Conservation (phyloP, 2,888 invertebrate genomes). For the Rugalucina vietnamica region DNA sequence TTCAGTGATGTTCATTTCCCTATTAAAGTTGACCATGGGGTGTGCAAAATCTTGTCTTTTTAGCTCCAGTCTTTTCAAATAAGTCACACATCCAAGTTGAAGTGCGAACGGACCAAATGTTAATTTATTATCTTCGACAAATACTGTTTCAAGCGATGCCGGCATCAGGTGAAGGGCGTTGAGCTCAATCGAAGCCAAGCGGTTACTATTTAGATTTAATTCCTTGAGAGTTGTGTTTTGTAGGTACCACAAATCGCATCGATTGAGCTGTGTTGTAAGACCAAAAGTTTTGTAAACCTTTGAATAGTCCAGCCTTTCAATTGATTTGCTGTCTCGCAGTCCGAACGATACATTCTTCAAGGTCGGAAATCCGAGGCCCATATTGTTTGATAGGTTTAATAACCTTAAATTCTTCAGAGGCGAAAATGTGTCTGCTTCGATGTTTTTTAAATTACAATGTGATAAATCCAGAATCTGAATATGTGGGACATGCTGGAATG, state of each 20-base stretch:
- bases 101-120: slow-evolving; percentile 43
- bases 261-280: slow-evolving; percentile 10
- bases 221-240: slow-evolving; percentile 43
- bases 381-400: slow-evolving; percentile 46
- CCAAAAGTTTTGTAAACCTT: slow-evolving; percentile 43
- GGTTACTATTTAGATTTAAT: slow-evolving; percentile 30
- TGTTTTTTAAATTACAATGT: slow-evolving; percentile 6
- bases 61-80: background rate
- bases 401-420: background rate
- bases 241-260: slow-evolving; percentile 44
- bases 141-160: slow-evolving; percentile 13
- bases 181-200: slow-evolving; percentile 27
- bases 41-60: slow-evolving; percentile 10
- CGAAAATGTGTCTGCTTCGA: slow-evolving; percentile 24
- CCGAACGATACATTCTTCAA: slow-evolving; percentile 42
- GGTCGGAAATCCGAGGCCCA: slow-evolving; percentile 26
- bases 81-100: slow-evolving; percentile 28
- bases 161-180: slow-evolving; percentile 33
- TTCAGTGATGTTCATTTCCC: background rate
- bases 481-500: background rate
- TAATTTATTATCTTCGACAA: slow-evolving; percentile 39
- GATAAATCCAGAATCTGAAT: slow-evolving; percentile 16
- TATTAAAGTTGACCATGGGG: background rate
- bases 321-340: slow-evolving; percentile 38
- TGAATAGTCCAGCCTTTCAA: slow-evolving; percentile 40